Evolutionary conservation across 2,888 invertebrate genomes (phyloP), one percentile per base, ranked within the genome.

Genomic region (Caenorhabditis sulstoni): DNA sequence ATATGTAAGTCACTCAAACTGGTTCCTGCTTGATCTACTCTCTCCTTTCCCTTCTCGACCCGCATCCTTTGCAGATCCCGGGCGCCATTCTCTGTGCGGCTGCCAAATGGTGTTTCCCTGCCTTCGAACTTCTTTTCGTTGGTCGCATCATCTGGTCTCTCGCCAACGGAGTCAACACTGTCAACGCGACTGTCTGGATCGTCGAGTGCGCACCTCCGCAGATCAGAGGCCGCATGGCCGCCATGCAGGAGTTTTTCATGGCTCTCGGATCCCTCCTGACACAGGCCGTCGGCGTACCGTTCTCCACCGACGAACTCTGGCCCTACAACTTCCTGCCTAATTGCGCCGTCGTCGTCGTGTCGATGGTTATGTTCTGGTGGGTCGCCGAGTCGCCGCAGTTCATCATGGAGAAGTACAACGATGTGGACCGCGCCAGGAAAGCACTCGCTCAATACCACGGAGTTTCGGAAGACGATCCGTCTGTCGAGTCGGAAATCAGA

Each of bases 241-340:
- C 85, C 5, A 83, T 85, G 84, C 86, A 86, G 50, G 86, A 86
- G 67, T 81, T 85, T 80, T 84, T 84, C 71, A 85, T 85, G 83
- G 81, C 84, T n/a, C 71, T 85, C 16, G 86, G 86, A 4, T 81
- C 81, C 0, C 58, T 83, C 12, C 49, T 81, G 8, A 83, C 82
- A 0, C 83, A 83, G 50, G 79, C 81, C 3, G 74, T 82, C 20
- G 85, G 83, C 14, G 81, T 85, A 4, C 83, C 83, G 18, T 81
- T 85, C 74, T 81, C 83, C 2, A 82, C 81, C 7, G 81, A 74
- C 9, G 70, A 75, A n/a, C 75, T 85, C 22, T 85, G 85, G 85
- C 82, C 83, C 7, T 78, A 78, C 52, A 83, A 80, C 35, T 85
- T 85, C 65, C 53, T 81, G 3, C 83, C 83, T 0, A 81, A 79